Percentiles rank a stretch among this genome's conserved stretches.
phyloP scores from a whole-genome alignment of 1,140 invertebrate genomes.

The Temnothorax longispinosus region DNA sequence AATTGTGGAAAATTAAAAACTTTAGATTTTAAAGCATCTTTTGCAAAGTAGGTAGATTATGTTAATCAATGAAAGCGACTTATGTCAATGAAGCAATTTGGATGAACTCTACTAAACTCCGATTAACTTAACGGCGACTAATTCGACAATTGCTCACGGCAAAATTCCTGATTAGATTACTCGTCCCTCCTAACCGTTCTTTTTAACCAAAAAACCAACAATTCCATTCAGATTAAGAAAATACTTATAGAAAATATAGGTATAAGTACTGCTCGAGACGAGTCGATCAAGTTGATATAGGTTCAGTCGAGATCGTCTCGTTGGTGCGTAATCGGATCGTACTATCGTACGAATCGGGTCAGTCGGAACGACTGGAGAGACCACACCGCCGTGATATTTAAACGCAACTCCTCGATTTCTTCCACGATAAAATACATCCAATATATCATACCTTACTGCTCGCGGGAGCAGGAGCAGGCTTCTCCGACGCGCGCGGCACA shows the following conservation, averaged over 20 bases:
- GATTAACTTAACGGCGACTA: neutral
- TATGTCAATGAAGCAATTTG: neutral
- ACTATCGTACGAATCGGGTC: neutral
- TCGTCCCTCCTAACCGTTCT: neutral
- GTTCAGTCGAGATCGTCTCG: too few relatives aligned
- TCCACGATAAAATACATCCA: neutral
- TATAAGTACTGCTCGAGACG: neutral
- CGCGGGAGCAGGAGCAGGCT: slow-evolving; percentile 67
- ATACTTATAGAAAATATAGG: neutral
- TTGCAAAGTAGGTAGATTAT: neutral
- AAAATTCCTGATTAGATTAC: neutral
- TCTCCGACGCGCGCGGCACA: slow-evolving; percentile 85
- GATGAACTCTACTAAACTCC: neutral
- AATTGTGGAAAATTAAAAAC: neutral
- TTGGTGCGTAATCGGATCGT: neutral
- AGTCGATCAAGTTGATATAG: neutral
- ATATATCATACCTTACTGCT: slow-evolving; percentile 78
- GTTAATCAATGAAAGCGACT: neutral
- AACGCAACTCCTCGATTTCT: neutral
- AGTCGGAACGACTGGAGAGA: neutral
- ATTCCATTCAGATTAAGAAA: neutral
- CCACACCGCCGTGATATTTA: too few relatives aligned
- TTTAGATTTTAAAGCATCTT: neutral
- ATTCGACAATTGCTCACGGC: neutral
- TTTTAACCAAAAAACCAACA: neutral